Conservation (phyloP, 2,113 vertebrate species). For the Ciconia maguari region DNA sequence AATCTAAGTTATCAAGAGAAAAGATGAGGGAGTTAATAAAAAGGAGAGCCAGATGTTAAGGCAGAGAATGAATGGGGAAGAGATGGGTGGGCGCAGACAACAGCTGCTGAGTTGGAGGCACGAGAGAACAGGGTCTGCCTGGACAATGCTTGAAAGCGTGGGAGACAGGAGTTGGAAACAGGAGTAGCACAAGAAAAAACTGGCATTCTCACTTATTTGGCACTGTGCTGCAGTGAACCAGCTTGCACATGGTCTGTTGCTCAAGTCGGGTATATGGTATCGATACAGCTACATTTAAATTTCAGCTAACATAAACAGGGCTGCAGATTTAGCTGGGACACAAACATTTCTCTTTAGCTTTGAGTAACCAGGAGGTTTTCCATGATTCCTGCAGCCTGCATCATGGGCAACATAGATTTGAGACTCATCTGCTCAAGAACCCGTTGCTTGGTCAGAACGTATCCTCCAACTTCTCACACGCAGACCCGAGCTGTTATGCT, state of each 20-base stretch:
- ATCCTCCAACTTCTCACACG: fast-evolving
- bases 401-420: background rate
- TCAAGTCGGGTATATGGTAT: fast-evolving
- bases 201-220: background rate
- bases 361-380: background rate
- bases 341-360: background rate
- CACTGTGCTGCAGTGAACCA: background rate
- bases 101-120: background rate
- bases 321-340: background rate
- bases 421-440: background rate
- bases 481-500: fast-evolving
- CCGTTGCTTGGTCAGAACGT: background rate
- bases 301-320: background rate
- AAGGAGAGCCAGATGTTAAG: background rate
- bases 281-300: background rate
- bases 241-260: background rate
- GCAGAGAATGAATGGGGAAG: background rate
- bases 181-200: background rate
- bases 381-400: background rate
- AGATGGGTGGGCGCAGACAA: background rate
- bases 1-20: background rate
- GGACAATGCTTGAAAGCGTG: background rate
- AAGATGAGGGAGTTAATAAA: background rate
- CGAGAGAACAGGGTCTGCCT: background rate
- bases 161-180: background rate